These are phyloP conservation scores for Plebejus melissa DNA, from an alignment of 2,888 invertebrate genomes.

Conservation along the genomic window DNA sequence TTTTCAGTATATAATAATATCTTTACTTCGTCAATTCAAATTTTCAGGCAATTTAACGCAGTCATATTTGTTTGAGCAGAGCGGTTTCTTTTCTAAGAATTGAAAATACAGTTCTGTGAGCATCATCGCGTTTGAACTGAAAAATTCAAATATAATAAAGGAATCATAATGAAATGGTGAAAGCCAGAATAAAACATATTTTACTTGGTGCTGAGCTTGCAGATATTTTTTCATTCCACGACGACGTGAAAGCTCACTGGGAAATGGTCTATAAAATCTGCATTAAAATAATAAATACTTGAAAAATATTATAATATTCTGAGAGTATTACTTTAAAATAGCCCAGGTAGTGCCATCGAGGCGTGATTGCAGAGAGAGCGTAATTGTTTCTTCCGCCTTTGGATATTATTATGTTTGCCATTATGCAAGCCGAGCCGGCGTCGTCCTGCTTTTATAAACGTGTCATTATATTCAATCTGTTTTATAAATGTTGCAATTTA, in stretches of 20 bases:
- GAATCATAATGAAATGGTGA: background rate
- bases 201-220: background rate
- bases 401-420: slow-evolving; percentile 30
- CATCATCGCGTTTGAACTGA: background rate
- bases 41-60: background rate
- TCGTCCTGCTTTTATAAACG: slow-evolving; percentile 24
- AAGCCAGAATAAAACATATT: background rate
- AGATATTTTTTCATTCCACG: slow-evolving; percentile 4
- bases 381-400: slow-evolving; percentile 71
- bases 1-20: background rate
- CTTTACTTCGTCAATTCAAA: background rate
- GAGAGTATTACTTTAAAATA: slow-evolving; percentile 30
- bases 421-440: slow-evolving; percentile 26
- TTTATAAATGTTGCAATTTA: slow-evolving; percentile 31
- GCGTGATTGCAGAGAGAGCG: slow-evolving; percentile 48
- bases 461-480: slow-evolving; percentile 26
- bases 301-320: slow-evolving; percentile 28
- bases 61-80: background rate
- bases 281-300: slow-evolving; percentile 18
- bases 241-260: background rate
- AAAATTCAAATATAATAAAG: background rate
- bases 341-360: slow-evolving; percentile 34
- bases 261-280: slow-evolving; percentile 1
- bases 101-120: background rate
- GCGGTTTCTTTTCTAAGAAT: slow-evolving; percentile 4